Evolutionary conservation across 2,113 vertebrate species (phyloP).

Genomic region (Thunnus maccoyii): DNA sequence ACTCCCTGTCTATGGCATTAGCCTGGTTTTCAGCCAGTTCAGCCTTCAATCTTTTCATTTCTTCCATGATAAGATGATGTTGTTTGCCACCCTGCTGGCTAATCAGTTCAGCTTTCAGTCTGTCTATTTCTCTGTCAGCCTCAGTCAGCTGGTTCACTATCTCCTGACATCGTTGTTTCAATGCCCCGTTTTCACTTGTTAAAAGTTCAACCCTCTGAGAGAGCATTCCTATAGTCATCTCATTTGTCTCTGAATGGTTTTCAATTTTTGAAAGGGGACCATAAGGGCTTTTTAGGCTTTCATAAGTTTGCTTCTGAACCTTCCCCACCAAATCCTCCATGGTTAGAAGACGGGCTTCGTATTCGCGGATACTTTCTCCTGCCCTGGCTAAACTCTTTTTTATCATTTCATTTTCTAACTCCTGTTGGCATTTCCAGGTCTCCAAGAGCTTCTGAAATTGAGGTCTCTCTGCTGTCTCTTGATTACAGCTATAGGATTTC

Average conservation of each 20-base stretch:
- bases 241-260: constrained; percentile 68
- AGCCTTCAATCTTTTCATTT: constrained; percentile 76
- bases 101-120: constrained; percentile 83
- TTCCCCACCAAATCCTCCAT: constrained; percentile 83
- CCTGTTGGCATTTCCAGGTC: constrained; percentile 81
- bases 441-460: constrained; percentile 80
- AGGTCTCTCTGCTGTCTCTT: constrained; percentile 59
- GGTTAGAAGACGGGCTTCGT: constrained; percentile 81
- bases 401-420: constrained; percentile 81
- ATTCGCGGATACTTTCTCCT: constrained; percentile 82
- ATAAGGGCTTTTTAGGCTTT: constrained; percentile 63
- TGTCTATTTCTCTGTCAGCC: constrained; percentile 87
- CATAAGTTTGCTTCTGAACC: constrained; percentile 78
- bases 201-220: constrained; percentile 83
- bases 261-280: constrained; percentile 71
- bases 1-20: constrained; percentile 75
- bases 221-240: constrained; percentile 68
- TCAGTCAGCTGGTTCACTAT: constrained; percentile 88
- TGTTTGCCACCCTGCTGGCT: constrained; percentile 76
- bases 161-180: constrained; percentile 86
- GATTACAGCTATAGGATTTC: constrained; percentile 67
- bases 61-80: constrained; percentile 70
- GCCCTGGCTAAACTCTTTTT: constrained; percentile 80
- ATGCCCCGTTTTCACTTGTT: constrained; percentile 80
- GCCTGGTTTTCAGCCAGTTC: constrained; percentile 80